Evolutionary conservation across 2,113 vertebrate genomes (phyloP).

Genomic region (Salvelinus namaycush): DNA sequence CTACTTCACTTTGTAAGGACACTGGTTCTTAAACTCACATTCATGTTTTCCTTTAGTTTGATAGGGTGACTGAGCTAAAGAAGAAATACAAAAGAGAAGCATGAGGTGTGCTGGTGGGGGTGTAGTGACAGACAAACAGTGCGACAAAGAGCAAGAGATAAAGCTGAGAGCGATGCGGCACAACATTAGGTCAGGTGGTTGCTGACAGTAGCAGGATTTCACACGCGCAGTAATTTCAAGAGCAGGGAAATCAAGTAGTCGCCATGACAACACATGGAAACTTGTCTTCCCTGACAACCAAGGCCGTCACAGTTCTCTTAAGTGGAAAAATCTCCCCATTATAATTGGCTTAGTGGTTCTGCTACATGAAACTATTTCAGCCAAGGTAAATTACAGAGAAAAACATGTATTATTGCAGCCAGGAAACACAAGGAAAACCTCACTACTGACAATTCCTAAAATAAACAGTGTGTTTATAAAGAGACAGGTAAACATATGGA

Average conservation of each 20-base stretch:
- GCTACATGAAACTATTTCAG: slow-evolving; percentile 47
- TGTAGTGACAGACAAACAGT: not conserved
- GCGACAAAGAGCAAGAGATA: slow-evolving; percentile 14
- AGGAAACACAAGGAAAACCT: not conserved
- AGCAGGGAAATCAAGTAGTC: not conserved
- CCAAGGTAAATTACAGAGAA: slow-evolving; percentile 33
- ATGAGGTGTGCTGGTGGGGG: not conserved
- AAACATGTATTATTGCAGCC: slow-evolving; percentile 12
- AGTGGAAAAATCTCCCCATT: slow-evolving; percentile 5
- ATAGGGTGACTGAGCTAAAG: not conserved
- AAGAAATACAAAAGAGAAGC: not conserved
- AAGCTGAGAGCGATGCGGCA: too few relatives aligned
- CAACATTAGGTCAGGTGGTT: not conserved
- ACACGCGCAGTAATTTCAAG: slow-evolving; percentile 28
- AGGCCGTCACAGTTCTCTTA: slow-evolving; percentile 33
- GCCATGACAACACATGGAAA: slow-evolving; percentile 45
- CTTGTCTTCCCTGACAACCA: slow-evolving; percentile 34
- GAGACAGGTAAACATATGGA: not conserved
- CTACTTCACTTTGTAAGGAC: not conserved
- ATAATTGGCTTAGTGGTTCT: slow-evolving; percentile 45
- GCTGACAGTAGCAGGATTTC: not conserved
- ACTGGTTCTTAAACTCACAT: not conserved
- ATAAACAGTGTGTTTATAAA: not conserved
- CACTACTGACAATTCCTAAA: not conserved
- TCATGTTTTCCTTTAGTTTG: not conserved